Percentiles rank a stretch among this genome's conserved stretches.
Conservation (phyloP, 2,888 invertebrate genomes). For the Ornithoptera priamus region DNA sequence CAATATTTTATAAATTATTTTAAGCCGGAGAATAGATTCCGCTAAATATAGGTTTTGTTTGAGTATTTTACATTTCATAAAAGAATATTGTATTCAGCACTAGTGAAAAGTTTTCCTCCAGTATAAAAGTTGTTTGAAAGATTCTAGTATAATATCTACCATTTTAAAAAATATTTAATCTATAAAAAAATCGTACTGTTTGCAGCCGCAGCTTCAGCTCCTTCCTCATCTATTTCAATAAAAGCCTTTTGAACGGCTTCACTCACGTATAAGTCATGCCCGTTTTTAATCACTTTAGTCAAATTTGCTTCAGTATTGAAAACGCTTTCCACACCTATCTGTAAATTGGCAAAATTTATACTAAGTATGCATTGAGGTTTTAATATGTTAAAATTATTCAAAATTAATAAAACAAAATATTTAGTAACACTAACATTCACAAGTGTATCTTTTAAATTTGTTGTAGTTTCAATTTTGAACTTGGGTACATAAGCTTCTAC, state of each 20-base stretch:
- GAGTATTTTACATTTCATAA: conserved; percentile 35
- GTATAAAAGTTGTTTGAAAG: conserved; percentile 15
- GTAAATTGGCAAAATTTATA: neutral
- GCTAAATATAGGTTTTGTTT: conserved; percentile 32
- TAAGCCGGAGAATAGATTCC: conserved; percentile 31
- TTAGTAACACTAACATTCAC: conserved; percentile 71
- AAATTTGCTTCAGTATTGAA: conserved; percentile 78
- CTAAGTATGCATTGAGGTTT: neutral
- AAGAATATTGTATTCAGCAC: conserved; percentile 31
- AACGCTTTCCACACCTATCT: conserved; percentile 51
- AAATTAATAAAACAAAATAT: conserved; percentile 3
- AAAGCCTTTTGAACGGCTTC: conserved; percentile 89
- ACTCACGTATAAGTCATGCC: conserved; percentile 76
- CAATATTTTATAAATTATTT: neutral
- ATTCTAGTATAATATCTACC: neutral
- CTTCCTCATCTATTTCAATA: conserved; percentile 92
- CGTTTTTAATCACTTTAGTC: conserved; percentile 77
- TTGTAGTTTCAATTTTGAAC: conserved; percentile 88
- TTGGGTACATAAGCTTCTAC: conserved; percentile 86
- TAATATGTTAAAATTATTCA: neutral
- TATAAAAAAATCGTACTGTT: conserved; percentile 80
- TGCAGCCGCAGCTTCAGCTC: conserved; percentile 90
- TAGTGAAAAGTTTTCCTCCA: conserved; percentile 9
- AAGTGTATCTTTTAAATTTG: conserved; percentile 81
- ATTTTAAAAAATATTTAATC: neutral